These are phyloP conservation scores for Lutjanus campechanus DNA, from an alignment of 2,797 vertebrate species.

Conservation along the genomic window DNA sequence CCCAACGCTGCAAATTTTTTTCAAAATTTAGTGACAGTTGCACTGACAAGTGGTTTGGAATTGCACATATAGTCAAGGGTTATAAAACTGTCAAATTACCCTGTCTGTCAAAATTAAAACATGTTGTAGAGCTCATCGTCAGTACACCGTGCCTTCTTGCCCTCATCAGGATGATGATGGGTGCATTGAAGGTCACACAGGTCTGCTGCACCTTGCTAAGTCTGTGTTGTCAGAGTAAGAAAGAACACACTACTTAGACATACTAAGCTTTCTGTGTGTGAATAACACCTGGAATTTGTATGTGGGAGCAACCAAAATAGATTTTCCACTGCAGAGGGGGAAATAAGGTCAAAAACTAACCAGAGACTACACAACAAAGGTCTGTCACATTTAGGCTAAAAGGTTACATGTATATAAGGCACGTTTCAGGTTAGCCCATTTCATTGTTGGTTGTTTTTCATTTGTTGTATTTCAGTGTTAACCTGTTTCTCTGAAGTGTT, in stretches of 20 bases:
- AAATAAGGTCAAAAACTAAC: slow-evolving; percentile 48
- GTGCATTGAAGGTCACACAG: slow-evolving; percentile 1
- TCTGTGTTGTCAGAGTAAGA: neutral
- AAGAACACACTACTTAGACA: neutral
- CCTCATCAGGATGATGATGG: neutral
- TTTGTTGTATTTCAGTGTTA: neutral
- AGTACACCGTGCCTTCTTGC: neutral
- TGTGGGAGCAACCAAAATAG: slow-evolving; percentile 37
- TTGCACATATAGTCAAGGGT: neutral
- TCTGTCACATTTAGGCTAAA: slow-evolving; percentile 38
- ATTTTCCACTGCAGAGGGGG: slow-evolving; percentile 42
- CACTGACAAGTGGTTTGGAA: neutral
- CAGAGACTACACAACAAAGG: slow-evolving; percentile 37
- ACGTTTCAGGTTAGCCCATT: slow-evolving; percentile 19
- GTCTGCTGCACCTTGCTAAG: neutral
- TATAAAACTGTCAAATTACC: neutral
- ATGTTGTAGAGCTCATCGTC: neutral
- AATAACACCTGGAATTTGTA: slow-evolving; percentile 39
- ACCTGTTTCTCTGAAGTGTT: neutral
- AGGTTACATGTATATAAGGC: slow-evolving; percentile 48
- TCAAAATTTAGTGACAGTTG: neutral
- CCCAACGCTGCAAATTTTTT: neutral
- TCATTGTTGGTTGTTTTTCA: neutral
- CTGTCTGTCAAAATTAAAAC: neutral
- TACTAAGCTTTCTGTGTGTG: neutral